phyloP scores from a whole-genome alignment of 2,888 invertebrate species.

The Acrobasis consociella region DNA sequence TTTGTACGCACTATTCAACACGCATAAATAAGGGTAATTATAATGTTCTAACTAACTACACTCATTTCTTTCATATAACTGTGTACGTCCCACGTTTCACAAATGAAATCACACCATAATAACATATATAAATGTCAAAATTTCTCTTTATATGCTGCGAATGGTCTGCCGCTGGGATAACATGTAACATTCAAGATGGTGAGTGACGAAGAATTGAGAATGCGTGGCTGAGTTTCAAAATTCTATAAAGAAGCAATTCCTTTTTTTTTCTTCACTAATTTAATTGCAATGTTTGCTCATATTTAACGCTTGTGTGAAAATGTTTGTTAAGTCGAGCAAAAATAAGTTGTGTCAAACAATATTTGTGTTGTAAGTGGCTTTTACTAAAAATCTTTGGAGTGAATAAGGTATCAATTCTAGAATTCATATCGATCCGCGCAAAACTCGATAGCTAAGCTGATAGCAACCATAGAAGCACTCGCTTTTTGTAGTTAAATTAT shows the following conservation, averaged over 20 bases:
- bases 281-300: not conserved
- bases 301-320: conserved; percentile 2
- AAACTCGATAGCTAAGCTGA: too few species aligned
- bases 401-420: too few species aligned
- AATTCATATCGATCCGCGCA: too few species aligned
- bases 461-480: too few species aligned
- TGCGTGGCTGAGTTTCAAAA: conserved; percentile 16
- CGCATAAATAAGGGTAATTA: too few species aligned
- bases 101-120: conserved; percentile 18
- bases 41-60: too few species aligned
- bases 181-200: conserved; percentile 58
- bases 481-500: too few species aligned
- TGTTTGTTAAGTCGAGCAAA: too few species aligned
- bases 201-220: conserved; percentile 39
- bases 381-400: too few species aligned
- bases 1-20: too few species aligned
- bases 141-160: conserved; percentile 57
- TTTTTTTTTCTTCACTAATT: not conserved
- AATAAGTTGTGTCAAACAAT: too few species aligned
- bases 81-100: not conserved
- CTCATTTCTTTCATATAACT: not conserved
- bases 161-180: conserved; percentile 48
- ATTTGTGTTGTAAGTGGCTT: too few species aligned
- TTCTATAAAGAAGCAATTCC: not conserved
- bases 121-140: not conserved